Base-by-base conservation (phyloP, 2,113 vertebrate species). In the Etheostoma spectabile region DNA sequence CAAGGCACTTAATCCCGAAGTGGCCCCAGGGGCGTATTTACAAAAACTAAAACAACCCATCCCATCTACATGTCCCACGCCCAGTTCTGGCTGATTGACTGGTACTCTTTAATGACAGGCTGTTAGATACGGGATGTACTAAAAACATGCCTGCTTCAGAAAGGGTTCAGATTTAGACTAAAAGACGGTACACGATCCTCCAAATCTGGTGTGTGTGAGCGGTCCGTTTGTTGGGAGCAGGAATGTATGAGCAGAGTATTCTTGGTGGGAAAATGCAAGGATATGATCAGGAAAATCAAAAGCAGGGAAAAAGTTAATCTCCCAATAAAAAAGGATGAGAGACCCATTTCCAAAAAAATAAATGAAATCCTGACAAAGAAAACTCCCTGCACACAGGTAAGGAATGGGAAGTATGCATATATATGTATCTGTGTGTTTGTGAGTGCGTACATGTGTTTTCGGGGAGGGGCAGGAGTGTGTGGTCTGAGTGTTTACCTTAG, bases 401-500 rank as follows among this genome's bases (percentile, higher is more conserved):
- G 82, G 63, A 82, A 79, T 61, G 67, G 27, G 18, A 72, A 53
- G 75, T 67, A 72, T 63, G 75, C 76, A 74, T 66, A 70, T 51
- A n/a, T 57, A 66, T 75, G 62, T 64, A 68, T 77, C 76, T 72
- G 62, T 74, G 77, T 90, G 82, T 82, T 52, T 84, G 80, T 82
- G 66, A 77, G 71, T 88, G 83, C 87, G 74, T 85, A 83, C 66
- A 33, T 63, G 4, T 88, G 81, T 92, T 89, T 84, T 82, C 48
- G 48, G 91, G 91, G 81, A 74, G 88, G 92, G 90, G 92, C 89
- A 88, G 91, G 87, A 92, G 93, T 94, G 93, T 94, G 93, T 94
- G 91, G 90, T 93, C 93, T 93, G 93, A 93, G 93, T 94, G 92
- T 94, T 95, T 95, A 95, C 95, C 95, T 95, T 95, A 91, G 90